These are phyloP conservation scores for Pachyramphus minor DNA, from an alignment of 2,113 vertebrate species.

Conservation along the genomic window DNA sequence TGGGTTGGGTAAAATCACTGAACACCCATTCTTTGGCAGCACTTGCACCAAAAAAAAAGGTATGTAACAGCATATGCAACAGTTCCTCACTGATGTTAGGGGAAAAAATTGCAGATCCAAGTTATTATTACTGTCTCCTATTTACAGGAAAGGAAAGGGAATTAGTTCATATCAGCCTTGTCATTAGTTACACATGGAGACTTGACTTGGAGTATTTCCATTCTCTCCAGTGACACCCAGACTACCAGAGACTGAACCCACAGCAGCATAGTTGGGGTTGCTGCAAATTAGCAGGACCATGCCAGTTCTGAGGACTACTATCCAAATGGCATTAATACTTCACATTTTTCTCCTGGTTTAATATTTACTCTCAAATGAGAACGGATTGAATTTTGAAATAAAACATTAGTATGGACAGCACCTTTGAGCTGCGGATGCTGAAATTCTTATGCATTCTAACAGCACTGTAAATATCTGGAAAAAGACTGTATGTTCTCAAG, in stretches of 20 bases:
- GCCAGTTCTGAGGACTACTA: not conserved
- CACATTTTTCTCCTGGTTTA: not conserved
- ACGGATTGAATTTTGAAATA: not conserved
- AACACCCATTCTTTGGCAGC: not conserved
- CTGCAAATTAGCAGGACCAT: not conserved
- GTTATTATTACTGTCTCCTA: not conserved
- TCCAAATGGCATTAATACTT: not conserved
- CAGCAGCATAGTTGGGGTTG: not conserved
- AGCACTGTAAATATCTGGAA: not conserved
- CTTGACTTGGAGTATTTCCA: not conserved
- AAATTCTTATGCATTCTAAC: not conserved
- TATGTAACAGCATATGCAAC: not conserved
- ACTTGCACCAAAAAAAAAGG: not conserved
- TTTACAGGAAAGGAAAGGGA: not conserved
- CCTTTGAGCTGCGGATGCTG: not conserved
- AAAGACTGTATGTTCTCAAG: not conserved
- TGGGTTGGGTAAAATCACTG: not conserved
- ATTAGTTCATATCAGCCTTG: not conserved
- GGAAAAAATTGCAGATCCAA: not conserved
- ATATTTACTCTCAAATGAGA: not conserved
- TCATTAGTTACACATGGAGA: not conserved
- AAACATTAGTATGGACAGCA: not conserved
- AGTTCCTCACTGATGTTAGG: not conserved
- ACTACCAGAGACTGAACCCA: not conserved
- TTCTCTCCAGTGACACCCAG: not conserved